Evolutionary conservation across 2,888 invertebrate genomes (phyloP), one percentile per base, ranked within the genome.

Genomic region (Hydropsyche betteni): DNA sequence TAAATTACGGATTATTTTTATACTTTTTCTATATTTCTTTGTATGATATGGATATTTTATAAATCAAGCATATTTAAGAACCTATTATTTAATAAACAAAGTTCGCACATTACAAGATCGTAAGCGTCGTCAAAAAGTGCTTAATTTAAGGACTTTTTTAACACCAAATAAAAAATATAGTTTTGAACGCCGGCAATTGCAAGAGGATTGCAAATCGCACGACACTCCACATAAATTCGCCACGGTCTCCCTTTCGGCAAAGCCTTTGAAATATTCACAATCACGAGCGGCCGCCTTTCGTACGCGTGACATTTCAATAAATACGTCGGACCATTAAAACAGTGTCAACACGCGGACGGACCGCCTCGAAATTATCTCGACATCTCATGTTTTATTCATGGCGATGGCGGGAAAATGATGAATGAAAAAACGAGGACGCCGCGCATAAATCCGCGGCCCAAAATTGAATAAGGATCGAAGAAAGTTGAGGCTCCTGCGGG

Each of bases 251-350:
- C 74, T 12, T 64, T 24, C 55, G 12, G 51, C 50, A 75, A 72
- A 75, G 61, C 71, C 68, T 72, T 75, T 76, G 74, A 76, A 76
- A 74, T 76, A 76, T 76, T 76, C 76, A 76, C 74, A 61, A 76
- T 76, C 76, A 76, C 76, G 71, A 68, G 55, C 69, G 64, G 55
- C 68, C 33, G 69, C 55, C 68, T 72, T 64, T 36, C 36, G 75
- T 64, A 71, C 68, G 75, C 61, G 72, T 58, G 72, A 72, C 55
- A 55, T 72, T 72, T 72, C 72, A 72, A 72, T 72, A 72, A 72
- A 72, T 55, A 61, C 72, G 69, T 12, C 34, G 53, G 53, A 53
- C 50, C 70, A 70, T 70, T 70, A 70, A 69, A 53, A 36, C 70
- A 70, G 33, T 53, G 53, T 70, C 70, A 70, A 70, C 70, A 70